Base-by-base conservation (phyloP, 2,888 invertebrate genomes). In the Lamellibrachia satsuma region DNA sequence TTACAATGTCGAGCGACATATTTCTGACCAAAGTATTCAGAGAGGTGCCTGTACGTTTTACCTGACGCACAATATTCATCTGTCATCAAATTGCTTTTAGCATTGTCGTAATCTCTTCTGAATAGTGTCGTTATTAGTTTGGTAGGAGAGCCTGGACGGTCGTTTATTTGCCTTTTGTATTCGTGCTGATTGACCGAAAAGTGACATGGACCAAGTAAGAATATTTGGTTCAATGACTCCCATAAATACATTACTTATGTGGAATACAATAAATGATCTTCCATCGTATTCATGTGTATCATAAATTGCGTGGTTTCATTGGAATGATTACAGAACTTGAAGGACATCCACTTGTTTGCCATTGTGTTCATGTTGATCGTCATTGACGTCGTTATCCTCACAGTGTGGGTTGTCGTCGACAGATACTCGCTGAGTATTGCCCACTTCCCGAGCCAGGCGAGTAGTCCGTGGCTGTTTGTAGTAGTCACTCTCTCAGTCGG, bases 271-370 rank as follows among this genome's bases (percentile, higher is more conserved):
- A 22, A 75, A 0, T 6, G 6, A 75, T 75, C n/a, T 11, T 11
- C 9, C 55, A 55, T 55, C 1, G 55, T 9, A 9, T 9, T 55
- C 9, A 55, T 55, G 7, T 55, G 55, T 9, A 7, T 39, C 39
- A 39, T 39, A 39, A 39, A 39, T 39, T 39, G 39, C 55, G 8
- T 55, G 55, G 75, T n/a, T 15, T n/a, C n/a, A 15, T 22, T 75
- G 75, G 75, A 11, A 11, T 22, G 3, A 93, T 95, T 15, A 93
- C 75, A 75, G 75, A 75, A 75, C 75, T 75, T 75, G 75, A 75
- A 94, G 52, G 95, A 95, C 92, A 92, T 93, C 51, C 94, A 94
- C 55, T 91, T 95, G 91, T 93, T 95, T 51, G 94, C 93, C 2
- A 90, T 94, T 0, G 93, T 95, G 1, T 92, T 91, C 0, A 91